Evolutionary conservation across 1,140 invertebrate genomes (phyloP).

Genomic region (Lethrus apterus): DNA sequence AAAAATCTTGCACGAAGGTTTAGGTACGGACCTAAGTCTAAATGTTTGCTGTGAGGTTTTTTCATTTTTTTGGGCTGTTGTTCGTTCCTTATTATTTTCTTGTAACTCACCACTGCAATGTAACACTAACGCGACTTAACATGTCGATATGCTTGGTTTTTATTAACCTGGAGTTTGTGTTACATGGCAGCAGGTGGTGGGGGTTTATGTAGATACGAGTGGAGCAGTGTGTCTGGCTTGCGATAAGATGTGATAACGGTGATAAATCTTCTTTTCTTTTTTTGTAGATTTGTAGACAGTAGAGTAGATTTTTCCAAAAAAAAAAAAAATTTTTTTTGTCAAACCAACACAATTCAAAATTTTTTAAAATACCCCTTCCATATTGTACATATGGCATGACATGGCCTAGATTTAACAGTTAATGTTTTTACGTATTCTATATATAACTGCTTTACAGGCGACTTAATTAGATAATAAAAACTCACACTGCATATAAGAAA

Average conservation of each 20-base stretch:
- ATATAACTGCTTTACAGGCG: conserved; percentile 12
- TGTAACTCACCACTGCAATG: conserved; percentile 42
- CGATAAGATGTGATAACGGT: too few relatives aligned
- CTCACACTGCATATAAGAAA: conserved; percentile 1
- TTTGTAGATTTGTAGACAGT: too few relatives aligned
- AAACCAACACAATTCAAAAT: conserved; percentile 16
- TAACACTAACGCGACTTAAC: conserved; percentile 38
- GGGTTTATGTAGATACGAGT: conserved; percentile 28
- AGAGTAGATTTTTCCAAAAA: too few relatives aligned
- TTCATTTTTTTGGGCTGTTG: conserved; percentile 38
- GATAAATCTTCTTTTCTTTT: too few relatives aligned
- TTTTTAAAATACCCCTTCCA: background rate
- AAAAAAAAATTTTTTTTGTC: background rate
- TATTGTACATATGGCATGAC: conserved; percentile 9
- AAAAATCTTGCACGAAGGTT: conserved; percentile 28
- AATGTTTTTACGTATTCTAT: conserved; percentile 15
- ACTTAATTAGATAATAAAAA: conserved; percentile 14
- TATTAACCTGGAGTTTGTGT: conserved; percentile 33
- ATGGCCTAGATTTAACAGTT: conserved; percentile 16
- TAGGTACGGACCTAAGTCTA: conserved; percentile 28
- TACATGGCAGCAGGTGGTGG: conserved; percentile 40
- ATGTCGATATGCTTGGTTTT: conserved; percentile 37
- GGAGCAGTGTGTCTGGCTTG: conserved; percentile 31
- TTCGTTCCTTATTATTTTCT: conserved; percentile 34
- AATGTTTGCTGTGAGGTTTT: conserved; percentile 41